Evolutionary conservation across 2,888 invertebrate genomes (phyloP).

Genomic region (Hydrotaea diabolus): DNA sequence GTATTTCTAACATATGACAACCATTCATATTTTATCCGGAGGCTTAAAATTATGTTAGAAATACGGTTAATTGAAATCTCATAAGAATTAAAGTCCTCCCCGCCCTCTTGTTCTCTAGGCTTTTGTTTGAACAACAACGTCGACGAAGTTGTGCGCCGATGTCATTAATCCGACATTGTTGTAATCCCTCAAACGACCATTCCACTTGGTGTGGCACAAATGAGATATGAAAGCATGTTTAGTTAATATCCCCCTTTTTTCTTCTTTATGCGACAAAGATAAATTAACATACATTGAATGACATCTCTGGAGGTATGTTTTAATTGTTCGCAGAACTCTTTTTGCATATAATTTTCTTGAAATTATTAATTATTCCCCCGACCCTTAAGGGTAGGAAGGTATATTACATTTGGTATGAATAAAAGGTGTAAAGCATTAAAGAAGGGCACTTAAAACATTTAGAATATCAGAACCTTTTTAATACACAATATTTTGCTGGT

Average conservation of each 20-base stretch:
- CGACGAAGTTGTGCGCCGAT: not conserved
- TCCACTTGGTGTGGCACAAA: not conserved
- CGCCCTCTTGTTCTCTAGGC: no score
- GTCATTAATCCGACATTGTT: not conserved
- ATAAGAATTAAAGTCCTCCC: not conserved
- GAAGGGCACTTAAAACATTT: no score
- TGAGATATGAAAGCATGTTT: not conserved
- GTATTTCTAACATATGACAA: not conserved
- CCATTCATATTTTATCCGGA: constrained; percentile 9
- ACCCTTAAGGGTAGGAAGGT: no score
- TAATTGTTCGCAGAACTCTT: no score
- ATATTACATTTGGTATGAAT: no score
- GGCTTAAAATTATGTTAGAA: constrained; percentile 5
- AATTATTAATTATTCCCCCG: no score
- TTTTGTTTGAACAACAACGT: not conserved
- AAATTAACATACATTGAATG: not conserved
- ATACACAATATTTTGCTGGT: no score
- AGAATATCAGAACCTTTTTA: no score
- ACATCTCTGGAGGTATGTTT: no score
- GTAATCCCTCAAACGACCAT: not conserved
- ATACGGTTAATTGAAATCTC: constrained; percentile 5
- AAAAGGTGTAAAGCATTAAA: no score
- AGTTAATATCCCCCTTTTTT: not conserved
- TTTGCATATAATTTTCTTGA: no score
- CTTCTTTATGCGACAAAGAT: not conserved